A percentile compares a stretch with the other conserved stretches of the same genome.
phyloP scores from a whole-genome alignment of 2,797 vertebrate species.

The Intellagama lesueurii region DNA sequence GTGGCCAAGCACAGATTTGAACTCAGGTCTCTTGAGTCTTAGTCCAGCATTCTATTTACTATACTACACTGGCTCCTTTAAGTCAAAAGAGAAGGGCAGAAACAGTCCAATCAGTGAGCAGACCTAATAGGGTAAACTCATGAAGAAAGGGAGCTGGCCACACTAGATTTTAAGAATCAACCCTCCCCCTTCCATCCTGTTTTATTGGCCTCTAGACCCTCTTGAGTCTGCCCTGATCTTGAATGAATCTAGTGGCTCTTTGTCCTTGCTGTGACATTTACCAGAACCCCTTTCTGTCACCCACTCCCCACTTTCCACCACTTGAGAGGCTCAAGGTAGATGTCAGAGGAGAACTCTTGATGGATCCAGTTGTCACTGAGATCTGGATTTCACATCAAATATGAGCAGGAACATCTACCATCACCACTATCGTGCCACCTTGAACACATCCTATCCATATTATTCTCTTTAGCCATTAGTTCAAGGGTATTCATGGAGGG shows the following conservation, averaged over 20 bases:
- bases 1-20: too few species aligned
- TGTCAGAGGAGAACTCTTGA: background rate
- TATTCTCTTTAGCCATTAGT: too few species aligned
- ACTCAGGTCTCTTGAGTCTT: too few species aligned
- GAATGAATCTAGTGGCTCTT: background rate
- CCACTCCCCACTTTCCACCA: background rate
- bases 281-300: background rate
- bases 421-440: too few species aligned
- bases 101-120: background rate
- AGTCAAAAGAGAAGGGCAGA: background rate
- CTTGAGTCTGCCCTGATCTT: background rate
- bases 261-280: background rate
- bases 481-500: too few species aligned
- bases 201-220: background rate
- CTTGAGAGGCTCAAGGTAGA: background rate
- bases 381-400: background rate
- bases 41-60: too few species aligned
- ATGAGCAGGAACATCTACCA: background rate
- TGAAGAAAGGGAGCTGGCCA: background rate
- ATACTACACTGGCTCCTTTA: background rate
- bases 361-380: background rate
- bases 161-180: background rate
- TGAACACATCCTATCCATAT: too few species aligned
- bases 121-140: background rate
- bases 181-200: background rate